A percentile compares a stretch with the other conserved stretches of the same genome.
Evolutionary conservation across 2,797 vertebrate genomes (phyloP).

Genomic region (Etheostoma perlongum): DNA sequence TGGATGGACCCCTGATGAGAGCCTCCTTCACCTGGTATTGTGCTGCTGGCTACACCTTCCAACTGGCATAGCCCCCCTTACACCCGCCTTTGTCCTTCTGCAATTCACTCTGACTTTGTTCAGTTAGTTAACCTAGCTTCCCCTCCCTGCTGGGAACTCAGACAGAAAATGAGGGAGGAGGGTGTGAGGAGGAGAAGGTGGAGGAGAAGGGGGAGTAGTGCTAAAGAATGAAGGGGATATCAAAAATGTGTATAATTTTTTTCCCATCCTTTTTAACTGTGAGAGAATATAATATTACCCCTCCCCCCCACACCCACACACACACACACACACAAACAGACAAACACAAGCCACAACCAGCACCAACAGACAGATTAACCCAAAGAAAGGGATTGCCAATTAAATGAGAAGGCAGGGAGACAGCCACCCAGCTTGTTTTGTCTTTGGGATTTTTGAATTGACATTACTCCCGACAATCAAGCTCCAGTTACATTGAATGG

Average conservation of each 20-base stretch:
- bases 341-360: slow-evolving; percentile 49
- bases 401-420: slow-evolving; percentile 65
- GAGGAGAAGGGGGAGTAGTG: slow-evolving; percentile 13
- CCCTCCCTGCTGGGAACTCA: slow-evolving; percentile 87
- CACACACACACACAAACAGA: slow-evolving; percentile 39
- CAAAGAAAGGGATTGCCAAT: slow-evolving; percentile 78
- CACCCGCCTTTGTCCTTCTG: slow-evolving; percentile 87
- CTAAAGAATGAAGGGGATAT: slow-evolving; percentile 50
- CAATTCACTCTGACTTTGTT: slow-evolving; percentile 92
- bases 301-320: neutral
- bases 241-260: slow-evolving; percentile 35
- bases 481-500: slow-evolving; percentile 53
- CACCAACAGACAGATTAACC: slow-evolving; percentile 78
- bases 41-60: slow-evolving; percentile 87
- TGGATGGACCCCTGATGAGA: slow-evolving; percentile 77
- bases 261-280: slow-evolving; percentile 1
- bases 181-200: slow-evolving; percentile 35
- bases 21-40: slow-evolving; percentile 93
- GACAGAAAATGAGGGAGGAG: slow-evolving; percentile 58
- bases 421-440: slow-evolving; percentile 71
- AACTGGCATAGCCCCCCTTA: slow-evolving; percentile 87
- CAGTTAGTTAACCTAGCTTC: slow-evolving; percentile 96
- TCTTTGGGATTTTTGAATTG: slow-evolving; percentile 68
- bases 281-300: slow-evolving; percentile 12
- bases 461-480: slow-evolving; percentile 67